phyloP scores from a whole-genome alignment of 2,113 vertebrate species.

The Dasypus novemcinctus region DNA sequence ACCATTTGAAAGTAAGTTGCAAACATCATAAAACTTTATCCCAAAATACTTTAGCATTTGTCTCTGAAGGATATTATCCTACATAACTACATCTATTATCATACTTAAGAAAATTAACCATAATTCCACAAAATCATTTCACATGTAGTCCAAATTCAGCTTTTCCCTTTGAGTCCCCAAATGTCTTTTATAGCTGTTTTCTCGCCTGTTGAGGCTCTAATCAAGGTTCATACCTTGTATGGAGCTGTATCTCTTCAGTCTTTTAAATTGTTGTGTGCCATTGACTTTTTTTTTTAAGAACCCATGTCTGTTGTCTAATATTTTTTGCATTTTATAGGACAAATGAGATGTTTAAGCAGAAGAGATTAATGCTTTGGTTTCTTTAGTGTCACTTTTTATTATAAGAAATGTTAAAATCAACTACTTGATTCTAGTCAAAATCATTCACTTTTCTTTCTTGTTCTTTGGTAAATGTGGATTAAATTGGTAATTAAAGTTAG shows the following conservation, averaged over 20 bases:
- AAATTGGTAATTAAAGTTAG: constrained; percentile 76
- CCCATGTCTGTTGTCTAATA: not conserved
- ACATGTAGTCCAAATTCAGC: not conserved
- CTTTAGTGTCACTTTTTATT: constrained; percentile 37
- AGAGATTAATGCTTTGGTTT: not conserved
- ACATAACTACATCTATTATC: not conserved
- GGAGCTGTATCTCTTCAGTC: not conserved
- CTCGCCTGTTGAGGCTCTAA: not conserved
- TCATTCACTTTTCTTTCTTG: constrained; percentile 28
- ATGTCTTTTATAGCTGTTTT: not conserved
- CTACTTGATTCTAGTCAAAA: constrained; percentile 50
- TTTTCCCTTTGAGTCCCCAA: not conserved
- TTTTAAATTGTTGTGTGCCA: not conserved
- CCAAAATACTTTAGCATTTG: not conserved
- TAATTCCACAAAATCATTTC: not conserved
- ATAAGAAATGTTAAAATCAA: constrained; percentile 53
- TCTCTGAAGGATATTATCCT: not conserved
- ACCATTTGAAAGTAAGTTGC: not conserved
- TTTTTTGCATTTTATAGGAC: constrained; percentile 36
- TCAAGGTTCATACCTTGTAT: not conserved
- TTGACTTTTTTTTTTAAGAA: not conserved
- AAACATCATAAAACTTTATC: not conserved
- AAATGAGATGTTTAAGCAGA: constrained; percentile 26
- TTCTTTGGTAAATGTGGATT: constrained; percentile 69
- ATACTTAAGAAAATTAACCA: not conserved